These are phyloP conservation scores for Chloroceryle aenea DNA, from an alignment of 2,113 vertebrate genomes.

Conservation along the genomic window DNA sequence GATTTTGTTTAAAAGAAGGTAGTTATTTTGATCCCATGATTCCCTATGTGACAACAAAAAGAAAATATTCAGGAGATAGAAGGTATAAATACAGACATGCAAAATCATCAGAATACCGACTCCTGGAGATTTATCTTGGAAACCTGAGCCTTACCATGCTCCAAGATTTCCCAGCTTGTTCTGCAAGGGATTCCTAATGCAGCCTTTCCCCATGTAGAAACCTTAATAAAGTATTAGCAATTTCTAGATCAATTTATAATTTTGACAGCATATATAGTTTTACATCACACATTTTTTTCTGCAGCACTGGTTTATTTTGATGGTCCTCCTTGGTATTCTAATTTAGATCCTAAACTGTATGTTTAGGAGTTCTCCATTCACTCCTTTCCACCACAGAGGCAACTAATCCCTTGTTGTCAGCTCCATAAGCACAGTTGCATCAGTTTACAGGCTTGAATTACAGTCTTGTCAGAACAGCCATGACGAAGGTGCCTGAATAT, in stretches of 20 bases:
- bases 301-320: neutral
- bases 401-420: neutral
- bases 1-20: neutral
- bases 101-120: neutral
- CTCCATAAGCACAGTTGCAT: neutral
- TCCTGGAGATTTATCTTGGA: neutral
- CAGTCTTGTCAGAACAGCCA: neutral
- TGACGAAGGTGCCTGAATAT: neutral
- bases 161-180: neutral
- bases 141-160: neutral
- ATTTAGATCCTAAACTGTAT: neutral
- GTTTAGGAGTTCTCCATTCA: neutral
- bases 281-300: neutral
- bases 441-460: neutral
- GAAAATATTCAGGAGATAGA: neutral
- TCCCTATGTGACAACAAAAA: neutral
- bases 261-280: neutral
- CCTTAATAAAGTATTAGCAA: neutral
- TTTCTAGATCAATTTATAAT: neutral
- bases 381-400: neutral
- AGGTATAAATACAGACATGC: rapidly evolving
- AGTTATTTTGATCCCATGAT: neutral
- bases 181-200: neutral
- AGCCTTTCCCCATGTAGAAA: neutral
- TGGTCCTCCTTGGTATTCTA: neutral